Evolutionary conservation across 1,140 invertebrate genomes (phyloP), one percentile per base, ranked within the genome.

Genomic region (Anastrepha ludens): DNA sequence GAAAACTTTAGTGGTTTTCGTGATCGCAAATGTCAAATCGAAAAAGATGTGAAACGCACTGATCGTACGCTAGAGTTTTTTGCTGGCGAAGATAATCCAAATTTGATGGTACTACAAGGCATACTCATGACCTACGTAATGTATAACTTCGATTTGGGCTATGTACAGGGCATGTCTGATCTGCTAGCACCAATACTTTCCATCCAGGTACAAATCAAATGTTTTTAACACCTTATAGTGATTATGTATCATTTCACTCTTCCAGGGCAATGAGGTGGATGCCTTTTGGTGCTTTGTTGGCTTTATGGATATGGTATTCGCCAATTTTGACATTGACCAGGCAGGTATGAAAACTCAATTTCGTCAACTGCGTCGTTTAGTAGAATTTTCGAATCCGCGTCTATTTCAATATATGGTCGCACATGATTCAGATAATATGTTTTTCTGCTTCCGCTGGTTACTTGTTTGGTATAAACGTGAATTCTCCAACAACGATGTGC

Each of bases 211-310:
- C 67, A 60, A 15, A 15, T 15, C 60, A 62, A 17, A 62, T 29
- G 29, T 29, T 29, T 29, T 29, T 29, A 29, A 29, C 29, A 0
- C 29, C 29, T 29, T 29, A 29, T 29, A 29, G 29, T 29, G 29
- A 29, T 29, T 29, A 29, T 29, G 1, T 29, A 29, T 29, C 29
- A 29, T 29, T 29, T 29, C 29, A 29, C 0, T 29, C 29, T 88
- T 87, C 41, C 90, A 92, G 39, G 89, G 91, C n/a, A 92, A 93
- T 70, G 92, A 93, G 62, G 92, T 98, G 6, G 98, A 99, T 93
- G 96, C 98, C 1, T 99, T 99, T 95, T 99, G 99, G 99, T 99
- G 98, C 93, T 99, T 99, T 94, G 98, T 98, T 86, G 98, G 98
- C n/a, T 98, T 99, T 89, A 99, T 99, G 98, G 96, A 99, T 87